A percentile compares a stretch with the other conserved stretches of the same genome.
phyloP scores from a whole-genome alignment of 2,797 vertebrate species.

The Enteromius fasciolatus region DNA sequence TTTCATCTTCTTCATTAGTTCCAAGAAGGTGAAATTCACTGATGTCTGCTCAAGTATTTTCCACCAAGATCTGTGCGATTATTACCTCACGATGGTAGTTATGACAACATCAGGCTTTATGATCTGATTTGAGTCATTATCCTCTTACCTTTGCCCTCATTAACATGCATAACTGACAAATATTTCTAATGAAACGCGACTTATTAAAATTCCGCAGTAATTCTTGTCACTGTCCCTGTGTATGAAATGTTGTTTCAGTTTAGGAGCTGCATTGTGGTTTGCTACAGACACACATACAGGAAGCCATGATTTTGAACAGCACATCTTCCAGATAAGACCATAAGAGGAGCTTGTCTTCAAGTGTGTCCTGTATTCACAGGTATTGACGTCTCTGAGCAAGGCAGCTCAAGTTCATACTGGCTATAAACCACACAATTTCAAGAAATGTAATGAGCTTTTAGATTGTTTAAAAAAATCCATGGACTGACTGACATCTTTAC shows the following conservation, averaged over 20 bases:
- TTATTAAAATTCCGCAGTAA: constrained; percentile 2
- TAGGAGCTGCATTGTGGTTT: constrained; percentile 61
- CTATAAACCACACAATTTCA: constrained; percentile 53
- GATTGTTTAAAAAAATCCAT: background rate
- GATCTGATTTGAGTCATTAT: constrained; percentile 3
- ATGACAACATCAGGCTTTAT: constrained; percentile 17
- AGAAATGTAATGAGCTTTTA: constrained; percentile 3
- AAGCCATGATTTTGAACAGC: constrained; percentile 60
- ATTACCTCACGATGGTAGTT: constrained; percentile 17
- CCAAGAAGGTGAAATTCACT: constrained; percentile 14
- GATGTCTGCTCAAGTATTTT: constrained; percentile 12
- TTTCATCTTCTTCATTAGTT: constrained; percentile 25
- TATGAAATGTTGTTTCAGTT: constrained; percentile 54
- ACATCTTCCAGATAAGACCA: constrained; percentile 64
- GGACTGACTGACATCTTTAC: background rate
- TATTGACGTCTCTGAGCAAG: constrained; percentile 64
- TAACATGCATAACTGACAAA: background rate
- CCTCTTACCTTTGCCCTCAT: constrained; percentile 1
- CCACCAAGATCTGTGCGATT: constrained; percentile 18
- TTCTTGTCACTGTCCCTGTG: constrained; percentile 24
- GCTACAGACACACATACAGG: constrained; percentile 68
- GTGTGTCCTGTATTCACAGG: constrained; percentile 68
- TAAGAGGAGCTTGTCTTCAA: constrained; percentile 59
- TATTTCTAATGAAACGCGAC: background rate
- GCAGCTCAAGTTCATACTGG: constrained; percentile 42